Evolutionary conservation across 2,888 invertebrate genomes (phyloP).

Genomic region (Xanthia togata): DNA sequence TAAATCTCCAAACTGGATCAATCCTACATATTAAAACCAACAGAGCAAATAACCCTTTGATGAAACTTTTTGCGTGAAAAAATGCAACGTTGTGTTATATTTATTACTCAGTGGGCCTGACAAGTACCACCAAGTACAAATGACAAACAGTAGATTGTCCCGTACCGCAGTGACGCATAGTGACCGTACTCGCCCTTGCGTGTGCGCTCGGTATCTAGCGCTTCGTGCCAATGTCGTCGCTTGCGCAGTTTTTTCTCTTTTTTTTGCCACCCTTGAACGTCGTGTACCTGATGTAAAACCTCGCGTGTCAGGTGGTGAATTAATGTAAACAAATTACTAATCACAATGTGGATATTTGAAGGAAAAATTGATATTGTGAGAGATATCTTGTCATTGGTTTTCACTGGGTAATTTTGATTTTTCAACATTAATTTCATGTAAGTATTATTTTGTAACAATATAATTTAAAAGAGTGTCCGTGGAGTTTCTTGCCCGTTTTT

Average conservation of each 20-base stretch:
- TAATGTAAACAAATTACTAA: slow-evolving; percentile 77
- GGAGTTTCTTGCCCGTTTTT: background rate
- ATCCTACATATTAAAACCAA: slow-evolving; percentile 7
- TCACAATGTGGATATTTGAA: slow-evolving; percentile 40
- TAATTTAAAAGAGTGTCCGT: background rate
- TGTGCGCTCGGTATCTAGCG: slow-evolving; percentile 81
- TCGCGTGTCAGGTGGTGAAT: slow-evolving; percentile 81
- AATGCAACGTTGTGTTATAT: slow-evolving; percentile 1
- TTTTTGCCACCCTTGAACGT: slow-evolving; percentile 86
- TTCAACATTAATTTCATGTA: background rate
- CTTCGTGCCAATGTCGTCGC: slow-evolving; percentile 87
- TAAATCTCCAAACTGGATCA: slow-evolving; percentile 17
- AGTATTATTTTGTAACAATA: background rate
- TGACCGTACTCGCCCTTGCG: slow-evolving; percentile 83
- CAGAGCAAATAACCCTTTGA: background rate
- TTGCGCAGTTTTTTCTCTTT: slow-evolving; percentile 76
- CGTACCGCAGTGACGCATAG: slow-evolving; percentile 67
- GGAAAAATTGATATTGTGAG: slow-evolving; percentile 8
- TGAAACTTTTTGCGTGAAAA: background rate
- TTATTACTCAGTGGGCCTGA: slow-evolving; percentile 23
- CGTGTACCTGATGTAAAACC: slow-evolving; percentile 81
- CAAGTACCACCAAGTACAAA: slow-evolving; percentile 26
- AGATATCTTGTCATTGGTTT: slow-evolving; percentile 7
- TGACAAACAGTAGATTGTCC: slow-evolving; percentile 62
- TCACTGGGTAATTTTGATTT: slow-evolving; percentile 2